Conservation (phyloP, 2,888 invertebrate species). For the Alloscopus bannaensis region DNA sequence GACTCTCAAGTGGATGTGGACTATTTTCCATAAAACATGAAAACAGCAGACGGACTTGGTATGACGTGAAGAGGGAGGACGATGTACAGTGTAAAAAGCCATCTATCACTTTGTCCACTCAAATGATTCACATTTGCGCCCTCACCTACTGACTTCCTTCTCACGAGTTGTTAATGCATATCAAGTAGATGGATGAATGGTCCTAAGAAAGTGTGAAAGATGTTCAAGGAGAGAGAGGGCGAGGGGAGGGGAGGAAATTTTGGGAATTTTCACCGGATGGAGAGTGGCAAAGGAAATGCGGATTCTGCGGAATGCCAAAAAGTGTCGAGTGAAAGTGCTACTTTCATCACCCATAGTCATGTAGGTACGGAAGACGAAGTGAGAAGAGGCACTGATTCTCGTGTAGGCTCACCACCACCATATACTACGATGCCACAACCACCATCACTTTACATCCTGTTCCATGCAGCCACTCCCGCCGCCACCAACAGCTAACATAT, state of each 20-base stretch:
- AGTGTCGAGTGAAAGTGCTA: conserved; percentile 36
- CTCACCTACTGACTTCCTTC: not conserved
- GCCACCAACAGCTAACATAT: not conserved
- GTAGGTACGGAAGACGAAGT: too few relatives aligned
- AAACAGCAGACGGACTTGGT: too few relatives aligned
- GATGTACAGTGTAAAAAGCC: too few relatives aligned
- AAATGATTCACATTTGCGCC: conserved; percentile 6
- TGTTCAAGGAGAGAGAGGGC: not conserved
- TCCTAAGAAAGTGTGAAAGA: not conserved
- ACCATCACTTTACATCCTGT: conserved; percentile 9
- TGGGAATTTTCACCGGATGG: conserved; percentile 26
- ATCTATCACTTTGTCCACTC: not conserved
- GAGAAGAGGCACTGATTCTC: not conserved
- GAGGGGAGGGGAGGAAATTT: not conserved
- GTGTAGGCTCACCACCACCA: not conserved
- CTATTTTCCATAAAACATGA: too few relatives aligned
- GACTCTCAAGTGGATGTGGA: too few relatives aligned
- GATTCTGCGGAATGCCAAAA: conserved; percentile 56
- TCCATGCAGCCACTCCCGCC: conserved; percentile 8
- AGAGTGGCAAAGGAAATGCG: conserved; percentile 39
- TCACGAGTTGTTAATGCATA: conserved; percentile 14
- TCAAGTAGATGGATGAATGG: conserved; percentile 31
- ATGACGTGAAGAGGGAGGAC: too few relatives aligned
- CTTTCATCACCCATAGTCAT: too few relatives aligned
- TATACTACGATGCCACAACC: not conserved